Conservation (phyloP, 2,797 vertebrate species). For the Enteromius viviparus region DNA sequence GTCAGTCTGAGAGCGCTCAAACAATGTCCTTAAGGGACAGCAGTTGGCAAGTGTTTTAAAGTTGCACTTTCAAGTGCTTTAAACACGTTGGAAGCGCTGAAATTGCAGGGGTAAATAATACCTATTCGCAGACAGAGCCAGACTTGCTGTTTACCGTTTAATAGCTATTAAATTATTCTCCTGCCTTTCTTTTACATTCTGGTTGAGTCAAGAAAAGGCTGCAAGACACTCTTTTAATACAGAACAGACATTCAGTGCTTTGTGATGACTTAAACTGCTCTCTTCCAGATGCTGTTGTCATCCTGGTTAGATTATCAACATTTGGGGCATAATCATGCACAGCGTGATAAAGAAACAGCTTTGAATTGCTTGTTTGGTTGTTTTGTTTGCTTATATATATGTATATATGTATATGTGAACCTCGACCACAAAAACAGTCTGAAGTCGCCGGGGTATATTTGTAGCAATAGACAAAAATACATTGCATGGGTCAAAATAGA, state of each 20-base stretch:
- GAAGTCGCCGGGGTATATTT: too few relatives aligned
- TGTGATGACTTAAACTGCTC: not conserved
- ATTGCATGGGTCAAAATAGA: too few relatives aligned
- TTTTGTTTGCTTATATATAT: not conserved
- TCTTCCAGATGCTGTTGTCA: slow-evolving; percentile 3
- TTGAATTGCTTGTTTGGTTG: not conserved
- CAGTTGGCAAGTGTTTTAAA: slow-evolving; percentile 43
- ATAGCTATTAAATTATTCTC: slow-evolving; percentile 40
- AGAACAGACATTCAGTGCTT: slow-evolving; percentile 14
- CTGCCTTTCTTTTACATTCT: slow-evolving; percentile 33
- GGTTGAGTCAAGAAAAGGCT: slow-evolving; percentile 28
- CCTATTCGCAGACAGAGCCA: slow-evolving; percentile 41
- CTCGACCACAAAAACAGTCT: too few relatives aligned
- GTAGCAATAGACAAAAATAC: too few relatives aligned
- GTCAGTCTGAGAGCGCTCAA: slow-evolving; percentile 49
- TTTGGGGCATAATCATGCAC: not conserved
- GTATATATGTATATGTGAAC: too few relatives aligned
- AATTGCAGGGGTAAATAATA: slow-evolving; percentile 50
- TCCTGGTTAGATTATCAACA: not conserved
- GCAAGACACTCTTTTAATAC: slow-evolving; percentile 20
- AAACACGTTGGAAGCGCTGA: slow-evolving; percentile 52
- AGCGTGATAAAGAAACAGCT: not conserved
- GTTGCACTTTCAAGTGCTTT: slow-evolving; percentile 56
- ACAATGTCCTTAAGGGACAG: slow-evolving; percentile 52
- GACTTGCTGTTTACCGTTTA: slow-evolving; percentile 53